phyloP scores from a whole-genome alignment of 2,113 vertebrate species.

The Edolisoma coerulescens region DNA sequence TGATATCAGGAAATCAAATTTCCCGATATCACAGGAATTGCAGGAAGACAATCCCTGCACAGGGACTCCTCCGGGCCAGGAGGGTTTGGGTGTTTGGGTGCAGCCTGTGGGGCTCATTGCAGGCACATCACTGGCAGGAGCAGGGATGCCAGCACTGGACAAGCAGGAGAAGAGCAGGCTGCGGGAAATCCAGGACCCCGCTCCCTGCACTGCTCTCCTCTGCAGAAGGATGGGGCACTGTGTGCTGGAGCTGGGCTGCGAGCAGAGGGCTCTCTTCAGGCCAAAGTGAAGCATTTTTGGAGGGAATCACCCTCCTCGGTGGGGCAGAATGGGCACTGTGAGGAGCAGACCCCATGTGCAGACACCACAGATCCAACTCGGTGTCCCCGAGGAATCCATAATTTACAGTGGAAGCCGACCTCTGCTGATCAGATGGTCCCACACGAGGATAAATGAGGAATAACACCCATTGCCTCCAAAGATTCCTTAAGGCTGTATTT shows the following conservation, averaged over 20 bases:
- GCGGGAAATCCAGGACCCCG: neutral
- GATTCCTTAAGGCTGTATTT: rapidly evolving
- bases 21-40: rapidly evolving
- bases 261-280: neutral
- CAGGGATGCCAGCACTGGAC: neutral
- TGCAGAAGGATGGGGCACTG: too few relatives aligned
- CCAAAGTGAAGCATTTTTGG: neutral
- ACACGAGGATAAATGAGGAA: rapidly evolving
- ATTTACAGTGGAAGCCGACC: rapidly evolving
- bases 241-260: neutral
- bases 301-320: neutral
- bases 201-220: neutral
- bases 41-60: neutral
- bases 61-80: neutral
- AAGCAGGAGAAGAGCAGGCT: neutral
- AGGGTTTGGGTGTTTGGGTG: neutral
- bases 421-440: rapidly evolving
- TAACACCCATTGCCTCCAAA: rapidly evolving
- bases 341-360: neutral
- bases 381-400: rapidly evolving
- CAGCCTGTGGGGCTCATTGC: neutral
- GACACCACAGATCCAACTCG: rapidly evolving
- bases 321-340: neutral
- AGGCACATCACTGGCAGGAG: neutral
- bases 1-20: too few relatives aligned